phyloP scores from a whole-genome alignment of 2,113 vertebrate genomes.

The Eupsittula cactorum region DNA sequence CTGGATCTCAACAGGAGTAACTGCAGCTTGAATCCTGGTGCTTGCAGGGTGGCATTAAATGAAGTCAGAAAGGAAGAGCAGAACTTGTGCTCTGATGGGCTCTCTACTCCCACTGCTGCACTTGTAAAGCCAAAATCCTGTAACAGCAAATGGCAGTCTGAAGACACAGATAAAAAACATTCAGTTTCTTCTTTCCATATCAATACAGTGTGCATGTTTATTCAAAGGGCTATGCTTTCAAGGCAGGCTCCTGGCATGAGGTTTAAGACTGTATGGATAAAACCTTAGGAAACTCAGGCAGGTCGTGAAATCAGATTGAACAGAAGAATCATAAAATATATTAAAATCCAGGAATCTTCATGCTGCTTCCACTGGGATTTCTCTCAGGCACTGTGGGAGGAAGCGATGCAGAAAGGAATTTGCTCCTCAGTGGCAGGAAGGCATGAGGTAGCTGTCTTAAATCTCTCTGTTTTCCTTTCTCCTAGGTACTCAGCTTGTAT shows the following conservation, averaged over 20 bases:
- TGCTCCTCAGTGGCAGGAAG: not conserved
- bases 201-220: rapidly evolving
- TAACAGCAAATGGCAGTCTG: not conserved
- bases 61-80: not conserved
- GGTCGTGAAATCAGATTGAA: not conserved
- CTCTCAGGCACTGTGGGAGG: not conserved
- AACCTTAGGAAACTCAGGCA: not conserved
- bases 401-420: not conserved
- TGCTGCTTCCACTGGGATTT: not conserved
- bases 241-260: not conserved
- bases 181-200: not conserved
- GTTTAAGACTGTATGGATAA: not conserved
- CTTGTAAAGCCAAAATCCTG: not conserved
- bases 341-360: not conserved
- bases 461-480: not conserved
- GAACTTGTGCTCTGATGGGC: not conserved
- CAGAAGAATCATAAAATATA: not conserved
- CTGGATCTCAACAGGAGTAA: not conserved
- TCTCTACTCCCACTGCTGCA: not conserved
- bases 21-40: not conserved
- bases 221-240: not conserved
- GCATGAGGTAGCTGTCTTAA: not conserved
- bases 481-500: constrained; percentile 92
- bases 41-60: not conserved
- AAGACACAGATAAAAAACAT: not conserved